Evolutionary conservation across 92 coral and sea anemone genomes (phyloP).

Genomic region (Siderastrea radians): DNA sequence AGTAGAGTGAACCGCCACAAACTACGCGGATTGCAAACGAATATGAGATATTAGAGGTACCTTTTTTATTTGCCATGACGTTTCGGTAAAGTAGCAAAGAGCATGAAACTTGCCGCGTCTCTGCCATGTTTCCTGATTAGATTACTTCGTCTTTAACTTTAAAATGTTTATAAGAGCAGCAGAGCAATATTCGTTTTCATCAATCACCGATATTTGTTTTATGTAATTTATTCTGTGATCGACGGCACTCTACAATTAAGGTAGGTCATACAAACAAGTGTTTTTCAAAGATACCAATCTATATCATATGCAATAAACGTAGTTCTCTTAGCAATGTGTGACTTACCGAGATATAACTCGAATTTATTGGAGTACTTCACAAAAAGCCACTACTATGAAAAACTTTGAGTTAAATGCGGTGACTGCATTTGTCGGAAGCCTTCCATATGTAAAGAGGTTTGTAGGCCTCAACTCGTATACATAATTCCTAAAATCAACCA

Average conservation of each 20-base stretch:
- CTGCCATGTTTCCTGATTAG: not conserved
- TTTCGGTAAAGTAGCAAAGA: not conserved
- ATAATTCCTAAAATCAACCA: too few species aligned
- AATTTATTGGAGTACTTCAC: too few species aligned
- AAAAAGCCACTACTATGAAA: too few species aligned
- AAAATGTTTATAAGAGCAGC: not conserved
- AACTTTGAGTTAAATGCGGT: too few species aligned
- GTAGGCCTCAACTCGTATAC: too few species aligned
- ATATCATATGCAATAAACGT: not conserved
- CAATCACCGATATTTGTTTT: slow-evolving; percentile 13
- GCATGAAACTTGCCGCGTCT: not conserved
- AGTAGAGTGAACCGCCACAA: not conserved
- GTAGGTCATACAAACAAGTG: not conserved
- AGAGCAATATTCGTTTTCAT: not conserved
- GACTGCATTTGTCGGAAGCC: too few species aligned
- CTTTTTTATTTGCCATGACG: not conserved
- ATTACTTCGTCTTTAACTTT: not conserved
- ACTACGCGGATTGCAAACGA: not conserved
- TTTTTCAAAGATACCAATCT: not conserved
- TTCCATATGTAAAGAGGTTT: too few species aligned
- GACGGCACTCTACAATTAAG: not conserved
- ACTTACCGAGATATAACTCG: too few species aligned
- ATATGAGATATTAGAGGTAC: not conserved
- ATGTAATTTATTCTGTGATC: not conserved
- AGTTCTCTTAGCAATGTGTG: not conserved